Evolutionary conservation across 1,140 invertebrate species (phyloP), one percentile per base, ranked within the genome.

Genomic region (Heterodera schachtii): DNA sequence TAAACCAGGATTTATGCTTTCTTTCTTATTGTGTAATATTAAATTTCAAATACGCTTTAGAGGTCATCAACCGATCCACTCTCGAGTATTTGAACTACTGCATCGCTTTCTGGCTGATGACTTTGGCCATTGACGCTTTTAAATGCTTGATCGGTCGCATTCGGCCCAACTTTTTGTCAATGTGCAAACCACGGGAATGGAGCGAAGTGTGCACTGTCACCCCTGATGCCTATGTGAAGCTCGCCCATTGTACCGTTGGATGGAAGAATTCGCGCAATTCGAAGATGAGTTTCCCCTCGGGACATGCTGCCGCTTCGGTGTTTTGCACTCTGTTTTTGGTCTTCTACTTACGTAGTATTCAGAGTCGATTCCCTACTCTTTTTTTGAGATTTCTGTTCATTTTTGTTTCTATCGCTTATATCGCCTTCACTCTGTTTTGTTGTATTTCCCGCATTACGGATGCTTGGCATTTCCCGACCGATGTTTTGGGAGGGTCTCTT

Each of bases 211-310:
- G 82, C 49, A n/a, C n/a, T 8, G n/a, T 44, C 11, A 47, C 75
- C n/a, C 52, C 73, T n/a, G 31, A 49, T 19, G 80, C 80, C 9
- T 82, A 43, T 57, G 75, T 82, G 8, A 7, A 64, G 19, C 16
- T 74, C 16, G 70, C 75, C 31, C 41, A 64, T 11, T 82, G 81
- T 19, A 82, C 81, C 16, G n/a, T 49, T 21, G 67, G 71, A 11
- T 83, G 82, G 82, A 75, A 78, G 41, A 84, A 74, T 19, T 47
- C 81, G 19, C 73, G 82, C 3, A 83, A 83, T 46, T 84, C 82
- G 21, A 81, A 71, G 31, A 76, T 83, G 44, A 84, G 82, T 44
- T 83, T 83, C 13, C 82, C 81, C 13, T 84, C 83, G 19, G 82
- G 82, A 4, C 82, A 83, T 57, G 83, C 82, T 2, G 82, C 82